Base-by-base conservation (phyloP, 30 jellyfish, hydroid and myxozoan species). In the Haliclystus octoradiatus region DNA sequence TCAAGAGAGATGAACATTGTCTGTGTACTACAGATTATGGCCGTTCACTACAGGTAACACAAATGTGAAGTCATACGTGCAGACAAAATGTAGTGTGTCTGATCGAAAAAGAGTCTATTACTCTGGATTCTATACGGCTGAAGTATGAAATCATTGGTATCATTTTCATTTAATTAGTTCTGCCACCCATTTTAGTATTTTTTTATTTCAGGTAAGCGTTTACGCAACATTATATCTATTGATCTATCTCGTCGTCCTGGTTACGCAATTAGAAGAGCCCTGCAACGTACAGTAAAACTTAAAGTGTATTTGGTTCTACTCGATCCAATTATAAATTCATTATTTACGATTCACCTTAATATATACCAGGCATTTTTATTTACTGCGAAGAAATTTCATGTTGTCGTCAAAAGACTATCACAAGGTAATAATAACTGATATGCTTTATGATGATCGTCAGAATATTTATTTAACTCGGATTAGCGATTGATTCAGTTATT, bases 241-340 rank as follows among this genome's bases (percentile, higher is more conserved):
- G 52, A 79, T 30, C 77, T 62, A 24, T 84, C 74, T 1, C 47
- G 76, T 1, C 27, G 68, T 25, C 94, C 94, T 14, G 97, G 97
- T 40, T 49, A 63, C 30, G 26, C 85, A 31, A 31, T 87, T 77
- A 14, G 52, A 19, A 13, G 53, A 9, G 80, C 80, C 24, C 50
- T 87, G 69, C 62, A 75, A 68, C 93, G 63, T 26, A 85, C 93
- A 1, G 68, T 71, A 23, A 52, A 83, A 0, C 65, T 60, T 27
- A 82, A 80, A 61, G 80, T 92, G 24, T 2, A 76, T 3, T 52
- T 82, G 0, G 32, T 87, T 23, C 50, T 87, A 12, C 53, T 80
- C 57, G 97, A 87, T 33, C 77, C 85, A 1, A 65, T 2, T 29
- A 26, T 79, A 51, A 79, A 79, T 68, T 79, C 93, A 25, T 50